These are phyloP conservation scores for Platycheirus rosarum DNA, from an alignment of 2,888 invertebrate species.

Conservation along the genomic window DNA sequence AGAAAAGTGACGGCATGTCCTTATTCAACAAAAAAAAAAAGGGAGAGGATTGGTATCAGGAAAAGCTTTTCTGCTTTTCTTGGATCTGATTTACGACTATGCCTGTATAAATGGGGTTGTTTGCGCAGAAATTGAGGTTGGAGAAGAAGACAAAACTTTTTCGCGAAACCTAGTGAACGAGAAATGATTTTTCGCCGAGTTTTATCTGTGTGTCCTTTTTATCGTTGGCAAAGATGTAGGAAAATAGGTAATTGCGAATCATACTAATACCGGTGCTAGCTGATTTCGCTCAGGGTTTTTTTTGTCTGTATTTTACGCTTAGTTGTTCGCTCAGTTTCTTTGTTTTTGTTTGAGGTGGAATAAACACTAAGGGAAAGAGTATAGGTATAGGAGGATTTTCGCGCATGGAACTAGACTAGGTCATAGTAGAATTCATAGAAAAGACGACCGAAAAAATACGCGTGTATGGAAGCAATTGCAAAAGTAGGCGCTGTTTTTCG, in stretches of 20 bases:
- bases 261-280: constrained; percentile 23
- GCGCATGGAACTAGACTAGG: constrained; percentile 70
- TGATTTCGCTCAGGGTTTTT: constrained; percentile 25
- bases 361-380: constrained; percentile 2
- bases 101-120: constrained; percentile 6
- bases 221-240: constrained; percentile 23
- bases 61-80: constrained; percentile 50
- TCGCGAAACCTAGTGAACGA: constrained; percentile 63
- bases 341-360: constrained; percentile 37
- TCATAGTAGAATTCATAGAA: constrained; percentile 67
- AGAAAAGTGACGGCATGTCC: constrained; percentile 73
- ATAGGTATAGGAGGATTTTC: constrained; percentile 44
- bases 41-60: constrained; percentile 29
- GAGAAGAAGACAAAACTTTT: constrained; percentile 15
- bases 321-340: too few species aligned
- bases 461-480: constrained; percentile 43
- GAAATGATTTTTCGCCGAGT: constrained; percentile 34
- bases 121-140: constrained; percentile 17
- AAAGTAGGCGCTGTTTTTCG: constrained; percentile 56
- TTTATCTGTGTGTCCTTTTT: constrained; percentile 44
- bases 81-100: constrained; percentile 13
- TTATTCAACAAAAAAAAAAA: constrained; percentile 28
- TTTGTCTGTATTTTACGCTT: constrained; percentile 52
- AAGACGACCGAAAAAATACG: constrained; percentile 24
- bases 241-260: constrained; percentile 41